A percentile compares a stretch with the other conserved stretches of the same genome.
phyloP scores from a whole-genome alignment of 2,113 vertebrate genomes.

The Sus scrofa region DNA sequence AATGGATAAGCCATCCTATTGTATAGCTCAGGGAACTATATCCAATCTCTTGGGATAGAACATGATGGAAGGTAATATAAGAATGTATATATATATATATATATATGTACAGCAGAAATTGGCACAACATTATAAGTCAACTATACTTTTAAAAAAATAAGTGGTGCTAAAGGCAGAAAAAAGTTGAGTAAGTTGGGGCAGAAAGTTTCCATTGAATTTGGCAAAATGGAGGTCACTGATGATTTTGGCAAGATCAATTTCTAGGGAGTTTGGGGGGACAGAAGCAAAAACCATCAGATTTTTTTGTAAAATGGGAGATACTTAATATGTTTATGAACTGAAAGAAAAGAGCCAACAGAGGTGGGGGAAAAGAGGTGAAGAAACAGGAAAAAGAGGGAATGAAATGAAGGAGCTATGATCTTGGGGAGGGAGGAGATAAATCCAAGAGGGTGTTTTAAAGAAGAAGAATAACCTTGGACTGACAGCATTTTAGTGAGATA shows the following conservation, averaged over 20 bases:
- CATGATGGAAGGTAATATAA: too few relatives aligned
- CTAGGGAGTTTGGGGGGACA: background rate
- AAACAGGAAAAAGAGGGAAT: background rate
- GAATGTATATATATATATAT: too few relatives aligned
- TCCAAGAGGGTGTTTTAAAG: background rate
- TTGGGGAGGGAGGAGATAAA: background rate
- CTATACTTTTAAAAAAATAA: background rate
- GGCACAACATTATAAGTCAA: too few relatives aligned
- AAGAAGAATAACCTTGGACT: background rate
- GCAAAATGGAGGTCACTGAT: constrained; percentile 16
- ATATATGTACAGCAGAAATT: too few relatives aligned
- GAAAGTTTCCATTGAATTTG: background rate
- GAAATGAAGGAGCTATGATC: background rate
- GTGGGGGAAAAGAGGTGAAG: background rate
- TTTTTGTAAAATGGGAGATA: background rate
- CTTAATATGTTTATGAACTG: background rate
- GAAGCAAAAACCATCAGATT: background rate
- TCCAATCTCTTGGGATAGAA: too few relatives aligned
- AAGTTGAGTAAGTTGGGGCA: background rate
- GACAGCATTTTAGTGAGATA: background rate
- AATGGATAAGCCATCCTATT: too few relatives aligned
- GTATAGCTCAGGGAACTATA: too few relatives aligned
- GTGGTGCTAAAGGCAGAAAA: background rate
- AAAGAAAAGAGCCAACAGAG: background rate
- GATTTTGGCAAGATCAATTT: constrained; percentile 3